Evolutionary conservation across 2,797 vertebrate species (phyloP), one percentile per base, ranked within the genome.

Genomic region (Leucoraja ocellata): DNA sequence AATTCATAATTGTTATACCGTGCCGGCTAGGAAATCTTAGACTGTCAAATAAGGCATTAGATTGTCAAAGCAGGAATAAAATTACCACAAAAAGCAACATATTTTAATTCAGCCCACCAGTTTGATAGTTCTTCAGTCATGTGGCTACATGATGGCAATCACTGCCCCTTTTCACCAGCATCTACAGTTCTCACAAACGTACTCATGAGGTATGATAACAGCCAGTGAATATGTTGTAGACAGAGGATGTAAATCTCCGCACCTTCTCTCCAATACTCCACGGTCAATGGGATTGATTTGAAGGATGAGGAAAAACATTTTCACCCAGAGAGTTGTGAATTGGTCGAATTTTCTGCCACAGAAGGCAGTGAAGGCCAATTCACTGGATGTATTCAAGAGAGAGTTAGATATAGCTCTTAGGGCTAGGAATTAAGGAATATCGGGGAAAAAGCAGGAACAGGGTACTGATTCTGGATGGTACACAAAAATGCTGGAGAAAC

Each of bases 1-100:
- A 36, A 88, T 68, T 88, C 63, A 36, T 88, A 88, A 88, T 88
- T 88, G 84, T 88, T 88, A 88, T 88, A 88, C 63, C 68, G 84
- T 68, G n/a, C 61, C 63, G 32, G 68, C 84, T 63, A 68, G 58
- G 39, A 88, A 88, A 63, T 88, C 63, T 88, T 68, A 68, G 61
- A 36, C 84, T 88, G 84, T 88, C 84, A 88, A 68, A 88, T 88
- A 88, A 88, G 68, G 84, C 68, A 88, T 68, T 88, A 88, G 84
- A 68, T 88, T 88, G 84, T 88, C 63, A 88, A n/a, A 88, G 84
- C 84, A 88, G n/a, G 84, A 88, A 88, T 68, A 68, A 36, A 63
- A 88, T 88, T 88, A 88, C 63, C n/a, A 65, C 84, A 88, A 65
- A 68, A 68, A 68, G 63, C 84, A 88, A 68, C 63, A 63, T 32